A percentile compares a stretch with the other conserved stretches of the same genome.
These are phyloP conservation scores for Hypomesus transpacificus DNA, from an alignment of 2,113 vertebrate genomes.

Conservation along the genomic window DNA sequence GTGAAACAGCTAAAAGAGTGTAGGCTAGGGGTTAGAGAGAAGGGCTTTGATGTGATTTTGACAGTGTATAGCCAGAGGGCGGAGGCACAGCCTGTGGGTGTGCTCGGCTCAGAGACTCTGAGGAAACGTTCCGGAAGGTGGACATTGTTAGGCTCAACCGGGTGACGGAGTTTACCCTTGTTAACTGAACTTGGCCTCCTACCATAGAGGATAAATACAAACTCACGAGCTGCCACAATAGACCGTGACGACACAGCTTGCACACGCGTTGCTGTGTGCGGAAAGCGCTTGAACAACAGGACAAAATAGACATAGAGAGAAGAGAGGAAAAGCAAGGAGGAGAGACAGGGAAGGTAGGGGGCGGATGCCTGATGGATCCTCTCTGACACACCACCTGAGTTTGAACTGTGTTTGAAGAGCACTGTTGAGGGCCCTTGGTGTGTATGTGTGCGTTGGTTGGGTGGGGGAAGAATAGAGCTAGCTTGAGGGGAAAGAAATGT, in stretches of 20 bases:
- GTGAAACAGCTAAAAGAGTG: constrained; percentile 53
- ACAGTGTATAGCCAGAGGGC: constrained; percentile 38
- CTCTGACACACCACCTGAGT: constrained; percentile 44
- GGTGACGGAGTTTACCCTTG: too few relatives aligned
- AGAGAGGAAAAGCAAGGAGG: constrained; percentile 14
- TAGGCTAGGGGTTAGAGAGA: constrained; percentile 39
- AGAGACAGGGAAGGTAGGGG: constrained; percentile 27
- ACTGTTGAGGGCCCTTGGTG: background rate
- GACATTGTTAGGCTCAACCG: too few relatives aligned
- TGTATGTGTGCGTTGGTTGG: background rate
- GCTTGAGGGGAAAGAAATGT: constrained; percentile 55
- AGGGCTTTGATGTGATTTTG: constrained; percentile 64
- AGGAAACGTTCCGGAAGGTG: too few relatives aligned
- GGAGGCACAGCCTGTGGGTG: too few relatives aligned
- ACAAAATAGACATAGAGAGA: background rate
- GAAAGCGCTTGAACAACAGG: background rate
- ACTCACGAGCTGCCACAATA: too few relatives aligned
- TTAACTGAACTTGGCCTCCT: too few relatives aligned
- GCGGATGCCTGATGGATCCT: constrained; percentile 39
- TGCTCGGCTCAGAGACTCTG: too few relatives aligned
- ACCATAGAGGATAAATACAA: too few relatives aligned
- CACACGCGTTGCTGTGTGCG: too few relatives aligned
- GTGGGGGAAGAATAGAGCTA: constrained; percentile 5
- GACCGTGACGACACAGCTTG: background rate
- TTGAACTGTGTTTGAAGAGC: background rate